A percentile compares a stretch with the other conserved stretches of the same genome.
phyloP scores from a whole-genome alignment of 1,140 invertebrate genomes.

The Procambarus clarkii region DNA sequence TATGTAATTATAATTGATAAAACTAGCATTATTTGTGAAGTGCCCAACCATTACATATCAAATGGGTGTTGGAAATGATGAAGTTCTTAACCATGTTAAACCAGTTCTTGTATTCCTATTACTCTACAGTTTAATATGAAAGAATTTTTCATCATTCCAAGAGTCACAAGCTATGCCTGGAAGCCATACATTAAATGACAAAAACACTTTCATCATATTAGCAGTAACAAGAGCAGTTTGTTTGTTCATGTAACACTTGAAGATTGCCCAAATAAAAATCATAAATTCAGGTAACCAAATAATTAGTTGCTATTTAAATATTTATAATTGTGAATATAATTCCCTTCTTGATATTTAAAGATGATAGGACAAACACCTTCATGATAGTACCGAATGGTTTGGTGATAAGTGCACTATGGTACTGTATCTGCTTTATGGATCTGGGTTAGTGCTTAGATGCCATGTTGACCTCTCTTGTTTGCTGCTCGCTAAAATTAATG shows the following conservation, averaged over 20 bases:
- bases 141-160: conserved; percentile 4
- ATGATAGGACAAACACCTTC: not conserved
- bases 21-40: not conserved
- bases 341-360: not conserved
- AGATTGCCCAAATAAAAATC: not conserved
- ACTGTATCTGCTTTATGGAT: not conserved
- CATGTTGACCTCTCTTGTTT: not conserved
- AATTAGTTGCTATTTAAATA: not conserved
- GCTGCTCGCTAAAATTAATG: not conserved
- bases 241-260: not conserved
- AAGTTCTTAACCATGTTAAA: not conserved
- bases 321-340: not conserved
- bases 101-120: not conserved
- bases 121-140: not conserved
- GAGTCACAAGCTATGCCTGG: not conserved
- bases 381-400: not conserved
- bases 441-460: not conserved
- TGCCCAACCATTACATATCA: conserved; percentile 6
- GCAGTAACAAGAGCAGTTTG: not conserved
- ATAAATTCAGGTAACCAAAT: not conserved
- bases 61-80: not conserved
- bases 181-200: not conserved
- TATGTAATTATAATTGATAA: not conserved
- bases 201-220: not conserved
- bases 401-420: not conserved